Evolutionary conservation across 2,888 invertebrate genomes (phyloP).

Genomic region (Protodeltote pygarga): DNA sequence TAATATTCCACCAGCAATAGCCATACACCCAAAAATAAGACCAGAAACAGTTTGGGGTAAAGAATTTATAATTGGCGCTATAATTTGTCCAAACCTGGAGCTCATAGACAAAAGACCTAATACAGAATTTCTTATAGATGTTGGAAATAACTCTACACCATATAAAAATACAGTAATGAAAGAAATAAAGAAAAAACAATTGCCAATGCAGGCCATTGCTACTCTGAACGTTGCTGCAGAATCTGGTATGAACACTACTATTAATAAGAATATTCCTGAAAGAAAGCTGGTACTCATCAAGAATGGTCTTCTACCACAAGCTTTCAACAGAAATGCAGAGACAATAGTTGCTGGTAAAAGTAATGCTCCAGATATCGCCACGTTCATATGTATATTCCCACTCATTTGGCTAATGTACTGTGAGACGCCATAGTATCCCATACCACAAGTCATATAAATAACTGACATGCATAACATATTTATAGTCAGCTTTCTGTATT

Average conservation of each 20-base stretch:
- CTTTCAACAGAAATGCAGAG: conserved; percentile 86
- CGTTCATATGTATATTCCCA: conserved; percentile 92
- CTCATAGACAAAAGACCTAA: conserved; percentile 93
- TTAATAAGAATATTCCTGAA: conserved; percentile 69
- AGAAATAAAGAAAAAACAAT: conserved; percentile 92
- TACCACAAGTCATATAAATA: conserved; percentile 92
- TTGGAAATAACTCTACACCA: conserved; percentile 94
- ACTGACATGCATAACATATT: conserved; percentile 89
- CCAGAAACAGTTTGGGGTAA: conserved; percentile 69
- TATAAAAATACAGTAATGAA: conserved; percentile 94
- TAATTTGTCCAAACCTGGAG: conserved; percentile 93
- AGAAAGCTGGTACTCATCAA: conserved; percentile 85
- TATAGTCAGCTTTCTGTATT: conserved; percentile 81
- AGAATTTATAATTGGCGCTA: conserved; percentile 91
- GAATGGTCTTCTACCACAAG: conserved; percentile 87
- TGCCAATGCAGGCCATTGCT: conserved; percentile 89
- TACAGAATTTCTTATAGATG: conserved; percentile 93
- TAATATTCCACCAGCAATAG: conserved; percentile 88
- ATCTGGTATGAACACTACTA: conserved; percentile 60
- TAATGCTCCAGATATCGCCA: conserved; percentile 90
- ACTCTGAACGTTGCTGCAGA: conserved; percentile 82
- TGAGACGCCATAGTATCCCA: conserved; percentile 94
- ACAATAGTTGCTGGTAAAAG: conserved; percentile 88
- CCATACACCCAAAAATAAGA: conserved; percentile 88
- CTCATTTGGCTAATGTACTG: conserved; percentile 92